phyloP scores from a whole-genome alignment of 2,888 invertebrate species.

The Epinotia demarniana region DNA sequence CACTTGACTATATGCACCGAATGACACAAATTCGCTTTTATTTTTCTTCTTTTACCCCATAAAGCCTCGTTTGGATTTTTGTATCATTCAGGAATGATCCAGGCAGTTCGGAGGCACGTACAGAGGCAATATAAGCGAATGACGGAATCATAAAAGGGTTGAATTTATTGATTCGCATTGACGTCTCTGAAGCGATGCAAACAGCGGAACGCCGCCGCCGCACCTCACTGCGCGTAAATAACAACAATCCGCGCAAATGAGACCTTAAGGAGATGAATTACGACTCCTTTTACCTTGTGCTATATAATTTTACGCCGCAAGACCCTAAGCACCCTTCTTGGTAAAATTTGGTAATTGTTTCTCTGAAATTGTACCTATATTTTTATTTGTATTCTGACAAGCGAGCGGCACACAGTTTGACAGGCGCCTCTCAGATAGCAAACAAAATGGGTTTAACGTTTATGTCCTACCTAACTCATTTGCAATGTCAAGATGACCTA shows the following conservation, averaged over 20 bases:
- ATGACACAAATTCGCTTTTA: slow-evolving; percentile 60
- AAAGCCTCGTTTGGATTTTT: slow-evolving; percentile 72
- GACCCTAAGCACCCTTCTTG: background rate
- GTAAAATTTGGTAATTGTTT: slow-evolving; percentile 8
- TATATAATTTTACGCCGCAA: background rate
- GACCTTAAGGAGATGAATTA: background rate
- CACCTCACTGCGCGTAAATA: slow-evolving; percentile 19
- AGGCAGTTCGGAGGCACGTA: slow-evolving; percentile 69
- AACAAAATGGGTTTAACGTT: no score
- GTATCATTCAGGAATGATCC: slow-evolving; percentile 77
- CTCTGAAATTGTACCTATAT: background rate
- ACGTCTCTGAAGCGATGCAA: slow-evolving; percentile 53
- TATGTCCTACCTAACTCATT: no score
- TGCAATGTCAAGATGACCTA: no score
- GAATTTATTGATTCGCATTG: slow-evolving; percentile 82
- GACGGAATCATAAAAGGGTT: slow-evolving; percentile 81
- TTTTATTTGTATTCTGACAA: slow-evolving; percentile 8
- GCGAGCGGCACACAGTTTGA: background rate
- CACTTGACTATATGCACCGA: background rate
- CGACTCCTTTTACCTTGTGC: background rate
- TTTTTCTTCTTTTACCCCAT: slow-evolving; percentile 65
- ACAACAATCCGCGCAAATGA: slow-evolving; percentile 1
- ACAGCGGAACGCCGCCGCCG: slow-evolving; percentile 14
- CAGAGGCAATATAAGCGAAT: slow-evolving; percentile 77
- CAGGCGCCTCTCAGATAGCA: no score